A percentile compares a stretch with the other conserved stretches of the same genome.
Conservation (phyloP, 2,888 invertebrate genomes). For the Nephrotoma guestfalica region DNA sequence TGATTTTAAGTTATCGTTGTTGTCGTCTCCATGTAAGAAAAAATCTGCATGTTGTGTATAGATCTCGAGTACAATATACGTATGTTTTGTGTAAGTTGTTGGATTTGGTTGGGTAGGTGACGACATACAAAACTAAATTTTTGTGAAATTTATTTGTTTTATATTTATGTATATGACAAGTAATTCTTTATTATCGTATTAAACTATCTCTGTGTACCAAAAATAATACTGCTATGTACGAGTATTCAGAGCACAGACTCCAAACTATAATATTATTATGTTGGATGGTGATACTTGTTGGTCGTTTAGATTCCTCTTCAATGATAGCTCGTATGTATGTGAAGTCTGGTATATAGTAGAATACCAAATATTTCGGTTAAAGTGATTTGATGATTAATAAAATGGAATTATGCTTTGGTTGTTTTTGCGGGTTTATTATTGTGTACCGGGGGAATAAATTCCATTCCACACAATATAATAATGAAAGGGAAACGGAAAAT, state of each 20-base stretch:
- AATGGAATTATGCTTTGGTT: background rate
- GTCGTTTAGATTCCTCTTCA: background rate
- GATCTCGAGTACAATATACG: background rate
- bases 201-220: background rate
- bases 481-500: background rate
- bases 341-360: background rate
- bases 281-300: background rate
- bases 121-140: background rate
- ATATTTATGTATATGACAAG: background rate
- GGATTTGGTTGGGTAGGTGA: background rate
- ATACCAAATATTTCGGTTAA: background rate
- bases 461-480: background rate
- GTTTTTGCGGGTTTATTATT: background rate
- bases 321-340: background rate
- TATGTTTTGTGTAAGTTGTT: background rate
- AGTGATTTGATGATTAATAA: background rate
- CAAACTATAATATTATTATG: background rate
- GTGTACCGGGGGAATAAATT: background rate
- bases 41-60: background rate
- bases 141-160: background rate
- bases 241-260: background rate
- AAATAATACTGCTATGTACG: background rate
- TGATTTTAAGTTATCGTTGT: background rate
- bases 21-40: background rate
- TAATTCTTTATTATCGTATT: background rate